Base-by-base conservation (phyloP, 2,797 vertebrate species). In the Chaunax sp. region DNA sequence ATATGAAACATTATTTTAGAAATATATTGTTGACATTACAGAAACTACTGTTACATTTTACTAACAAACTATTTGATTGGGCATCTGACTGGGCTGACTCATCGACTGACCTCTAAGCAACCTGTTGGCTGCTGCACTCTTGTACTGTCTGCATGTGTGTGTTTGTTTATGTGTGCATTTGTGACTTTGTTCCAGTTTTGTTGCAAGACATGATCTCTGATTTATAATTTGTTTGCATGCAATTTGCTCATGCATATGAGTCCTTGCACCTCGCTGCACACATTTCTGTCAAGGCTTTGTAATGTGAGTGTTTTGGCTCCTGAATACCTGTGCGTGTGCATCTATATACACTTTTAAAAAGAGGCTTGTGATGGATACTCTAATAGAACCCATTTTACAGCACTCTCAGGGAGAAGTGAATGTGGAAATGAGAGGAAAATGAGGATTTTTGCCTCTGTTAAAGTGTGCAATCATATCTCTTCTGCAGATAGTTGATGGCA, bases 331-430 rank as follows among this genome's bases (percentile, higher is more conserved):
- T 35, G 65, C 75, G 28, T 77, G 37, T 73, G 60, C 65, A 62
- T 85, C 56, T 75, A 78, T 84, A 75, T 82, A 71, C 77, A 79
- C 78, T 77, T 81, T 88, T 82, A 73, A 80, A 85, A 86, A 78
- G 66, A 69, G 64, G 56, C 77, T 80, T 77, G 72, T 88, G 89
- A 90, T 89, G 61, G 83, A 79, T 83, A 80, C 87, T 86, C 88
- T 91, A 89, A 90, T 90, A 73, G 84, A 81, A 62, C 44, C 76
- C 63, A 83, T 88, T 88, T 88, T 82, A 44, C 35, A 49, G 78
- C 44, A 26, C 82, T 86, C 78, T 81, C 76, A 43, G 65, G 76
- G 79, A 75, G 89, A 89, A 82, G 83, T 62, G 78, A 86, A 83
- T 72, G 33, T 69, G 69, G 59, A 85, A 86, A 88, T 85, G 87